Percentiles rank a stretch among this genome's conserved stretches.
Evolutionary conservation across 2,888 invertebrate species (phyloP).

Genomic region (Pharmacophagus antenor): DNA sequence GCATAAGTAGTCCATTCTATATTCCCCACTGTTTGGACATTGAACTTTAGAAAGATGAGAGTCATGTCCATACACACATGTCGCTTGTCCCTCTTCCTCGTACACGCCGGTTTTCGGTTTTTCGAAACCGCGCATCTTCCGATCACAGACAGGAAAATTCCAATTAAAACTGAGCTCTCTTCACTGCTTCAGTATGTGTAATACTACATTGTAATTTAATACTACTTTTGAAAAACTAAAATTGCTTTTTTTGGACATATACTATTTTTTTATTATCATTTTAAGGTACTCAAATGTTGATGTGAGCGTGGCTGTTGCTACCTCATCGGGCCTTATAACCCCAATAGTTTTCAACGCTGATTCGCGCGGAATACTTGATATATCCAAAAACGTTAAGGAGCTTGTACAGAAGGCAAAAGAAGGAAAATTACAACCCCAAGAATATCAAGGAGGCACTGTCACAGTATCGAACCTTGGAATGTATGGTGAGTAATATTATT

Average conservation of each 20-base stretch:
- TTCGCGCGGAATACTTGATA: constrained; percentile 91
- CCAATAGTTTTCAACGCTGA: constrained; percentile 97
- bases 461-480: constrained; percentile 97
- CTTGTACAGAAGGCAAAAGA: constrained; percentile 93
- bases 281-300: constrained; percentile 93
- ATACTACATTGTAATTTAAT: no score
- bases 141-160: no score
- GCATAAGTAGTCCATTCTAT: no score
- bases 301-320: constrained; percentile 97
- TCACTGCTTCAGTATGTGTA: no score
- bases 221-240: neutral
- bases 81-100: no score
- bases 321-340: constrained; percentile 96
- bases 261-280: neutral
- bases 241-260: neutral
- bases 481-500: constrained; percentile 83
- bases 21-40: no score
- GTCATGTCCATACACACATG: no score
- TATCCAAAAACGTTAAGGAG: constrained; percentile 88
- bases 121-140: no score
- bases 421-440: constrained; percentile 94
- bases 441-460: constrained; percentile 98
- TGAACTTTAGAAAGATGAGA: no score
- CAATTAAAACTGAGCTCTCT: no score
- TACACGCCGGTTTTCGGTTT: no score